Conservation (phyloP, 2,888 invertebrate genomes). For the Lobophora halterata region DNA sequence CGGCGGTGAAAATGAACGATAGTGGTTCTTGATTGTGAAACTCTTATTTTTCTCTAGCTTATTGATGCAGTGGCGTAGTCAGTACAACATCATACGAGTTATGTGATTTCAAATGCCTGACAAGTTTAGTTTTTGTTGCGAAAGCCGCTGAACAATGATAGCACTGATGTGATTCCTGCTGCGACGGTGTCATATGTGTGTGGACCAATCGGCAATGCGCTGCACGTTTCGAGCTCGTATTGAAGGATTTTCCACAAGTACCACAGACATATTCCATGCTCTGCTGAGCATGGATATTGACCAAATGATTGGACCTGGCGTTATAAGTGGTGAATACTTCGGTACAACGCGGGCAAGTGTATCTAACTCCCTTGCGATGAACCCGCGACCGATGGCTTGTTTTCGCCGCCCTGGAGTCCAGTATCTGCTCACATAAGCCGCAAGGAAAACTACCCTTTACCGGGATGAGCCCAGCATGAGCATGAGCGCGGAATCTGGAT, state of each 20-base stretch:
- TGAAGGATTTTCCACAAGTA: slow-evolving; percentile 54
- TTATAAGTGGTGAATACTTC: slow-evolving; percentile 64
- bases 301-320: slow-evolving; percentile 59
- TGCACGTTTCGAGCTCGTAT: slow-evolving; percentile 57
- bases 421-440: slow-evolving; percentile 53
- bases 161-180: slow-evolving; percentile 42
- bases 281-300: slow-evolving; percentile 54
- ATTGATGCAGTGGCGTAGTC: too few relatives aligned
- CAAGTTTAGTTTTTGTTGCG: slow-evolving; percentile 50
- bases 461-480: slow-evolving; percentile 48
- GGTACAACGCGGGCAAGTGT: slow-evolving; percentile 64
- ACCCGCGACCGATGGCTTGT: slow-evolving; percentile 56
- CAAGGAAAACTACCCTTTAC: slow-evolving; percentile 65
- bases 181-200: slow-evolving; percentile 35
- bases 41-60: too few relatives aligned
- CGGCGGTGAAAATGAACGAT: too few relatives aligned
- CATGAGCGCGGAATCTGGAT: slow-evolving; percentile 63
- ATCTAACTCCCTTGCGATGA: slow-evolving; percentile 60
- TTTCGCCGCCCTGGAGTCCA: slow-evolving; percentile 56
- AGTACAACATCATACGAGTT: slow-evolving; percentile 53
- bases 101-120: slow-evolving; percentile 51
- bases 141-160: slow-evolving; percentile 49
- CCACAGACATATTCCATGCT: slow-evolving; percentile 51
- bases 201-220: slow-evolving; percentile 54
- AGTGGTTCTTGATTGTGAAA: too few relatives aligned